phyloP scores from a whole-genome alignment of 2,888 invertebrate species.

The Macrophya annulata region DNA sequence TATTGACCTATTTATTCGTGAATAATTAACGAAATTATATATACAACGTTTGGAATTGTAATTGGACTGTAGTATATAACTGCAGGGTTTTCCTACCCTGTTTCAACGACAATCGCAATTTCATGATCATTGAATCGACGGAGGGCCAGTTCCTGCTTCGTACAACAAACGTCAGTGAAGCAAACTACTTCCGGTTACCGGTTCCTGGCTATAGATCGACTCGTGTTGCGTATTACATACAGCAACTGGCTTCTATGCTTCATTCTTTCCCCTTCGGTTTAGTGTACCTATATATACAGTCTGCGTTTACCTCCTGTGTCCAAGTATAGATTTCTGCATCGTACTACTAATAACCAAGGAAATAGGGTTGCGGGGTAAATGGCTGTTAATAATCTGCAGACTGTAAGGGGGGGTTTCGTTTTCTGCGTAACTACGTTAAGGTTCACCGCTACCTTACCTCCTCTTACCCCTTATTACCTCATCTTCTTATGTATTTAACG shows the following conservation, averaged over 20 bases:
- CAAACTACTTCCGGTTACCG: conserved; percentile 54
- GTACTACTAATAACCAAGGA: conserved; percentile 50
- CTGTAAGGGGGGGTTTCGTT: conserved; percentile 25
- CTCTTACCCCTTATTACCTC: neutral
- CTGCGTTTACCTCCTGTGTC: neutral
- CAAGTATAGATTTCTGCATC: conserved; percentile 30
- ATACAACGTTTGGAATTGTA: conserved; percentile 3
- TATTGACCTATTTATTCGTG: neutral
- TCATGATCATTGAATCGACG: conserved; percentile 56
- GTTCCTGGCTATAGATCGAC: conserved; percentile 33
- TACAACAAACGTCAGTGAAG: conserved; percentile 51
- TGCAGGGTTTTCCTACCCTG: neutral
- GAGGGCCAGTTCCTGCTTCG: conserved; percentile 46
- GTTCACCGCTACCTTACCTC: conserved; percentile 7
- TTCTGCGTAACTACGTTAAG: conserved; percentile 33
- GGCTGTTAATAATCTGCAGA: conserved; percentile 53
- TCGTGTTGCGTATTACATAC: conserved; percentile 42
- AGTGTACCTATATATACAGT: neutral
- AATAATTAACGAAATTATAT: neutral
- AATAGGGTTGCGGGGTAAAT: conserved; percentile 54
- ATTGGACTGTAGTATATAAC: neutral
- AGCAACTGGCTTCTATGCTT: conserved; percentile 29
- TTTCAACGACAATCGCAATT: conserved; percentile 41
- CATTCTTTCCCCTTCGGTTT: neutral
- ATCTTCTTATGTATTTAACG: neutral